These are phyloP conservation scores for Indri indri DNA, from an alignment of 2,113 vertebrate species.

Conservation along the genomic window DNA sequence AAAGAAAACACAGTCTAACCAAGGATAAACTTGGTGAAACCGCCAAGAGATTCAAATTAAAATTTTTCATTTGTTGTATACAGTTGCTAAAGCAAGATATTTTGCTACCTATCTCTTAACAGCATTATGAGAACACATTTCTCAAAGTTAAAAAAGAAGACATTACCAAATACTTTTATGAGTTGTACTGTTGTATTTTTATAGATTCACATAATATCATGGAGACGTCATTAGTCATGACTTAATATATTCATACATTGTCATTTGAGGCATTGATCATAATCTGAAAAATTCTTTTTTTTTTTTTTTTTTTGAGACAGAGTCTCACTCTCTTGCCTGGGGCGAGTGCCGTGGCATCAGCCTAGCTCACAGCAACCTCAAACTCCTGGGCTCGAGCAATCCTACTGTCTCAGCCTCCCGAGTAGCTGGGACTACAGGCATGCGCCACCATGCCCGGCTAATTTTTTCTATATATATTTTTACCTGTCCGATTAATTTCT, in stretches of 20 bases:
- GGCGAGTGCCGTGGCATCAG: too few relatives aligned
- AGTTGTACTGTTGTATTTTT: conserved; percentile 20
- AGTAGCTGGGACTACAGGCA: too few relatives aligned
- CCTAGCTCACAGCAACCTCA: too few relatives aligned
- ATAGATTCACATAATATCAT: not conserved
- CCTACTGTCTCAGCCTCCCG: too few relatives aligned
- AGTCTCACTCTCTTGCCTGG: too few relatives aligned
- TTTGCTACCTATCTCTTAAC: conserved; percentile 21
- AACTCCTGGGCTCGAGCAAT: too few relatives aligned
- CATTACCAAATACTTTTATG: not conserved
- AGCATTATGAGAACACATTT: conserved; percentile 7
- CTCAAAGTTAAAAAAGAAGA: conserved; percentile 33
- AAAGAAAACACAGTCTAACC: not conserved
- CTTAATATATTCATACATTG: not conserved
- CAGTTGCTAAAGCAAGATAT: not conserved
- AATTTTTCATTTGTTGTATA: not conserved
- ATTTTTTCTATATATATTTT: too few relatives aligned
- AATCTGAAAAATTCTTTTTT: too few relatives aligned
- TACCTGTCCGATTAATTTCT: too few relatives aligned
- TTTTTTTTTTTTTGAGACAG: too few relatives aligned
- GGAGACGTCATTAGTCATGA: conserved; percentile 1
- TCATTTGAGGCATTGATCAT: not conserved
- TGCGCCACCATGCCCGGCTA: too few relatives aligned
- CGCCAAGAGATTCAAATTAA: not conserved
- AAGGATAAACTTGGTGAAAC: not conserved